Conservation (phyloP, 2,888 invertebrate species). For the Ethmia dodecea region DNA sequence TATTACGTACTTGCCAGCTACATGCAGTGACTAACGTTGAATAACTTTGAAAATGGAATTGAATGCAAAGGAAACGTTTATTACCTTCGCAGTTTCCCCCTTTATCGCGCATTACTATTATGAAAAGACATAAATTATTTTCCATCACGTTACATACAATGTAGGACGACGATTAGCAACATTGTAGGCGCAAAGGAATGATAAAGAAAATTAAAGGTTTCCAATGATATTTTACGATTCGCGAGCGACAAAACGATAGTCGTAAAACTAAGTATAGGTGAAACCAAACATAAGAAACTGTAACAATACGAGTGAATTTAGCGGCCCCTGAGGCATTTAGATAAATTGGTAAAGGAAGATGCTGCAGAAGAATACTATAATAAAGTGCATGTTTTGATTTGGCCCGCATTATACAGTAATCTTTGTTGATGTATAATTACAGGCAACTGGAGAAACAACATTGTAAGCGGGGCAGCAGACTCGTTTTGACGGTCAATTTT, state of each 20-base stretch:
- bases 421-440: constrained; percentile 34
- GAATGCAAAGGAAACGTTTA: constrained; percentile 17
- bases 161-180: constrained; percentile 54
- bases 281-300: constrained; percentile 23
- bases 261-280: constrained; percentile 58
- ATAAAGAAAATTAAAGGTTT: constrained; percentile 72
- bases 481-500: constrained; percentile 50
- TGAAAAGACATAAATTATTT: constrained; percentile 30
- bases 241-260: constrained; percentile 62
- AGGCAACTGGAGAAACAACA: constrained; percentile 32
- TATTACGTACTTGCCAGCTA: background rate
- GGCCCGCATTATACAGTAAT: constrained; percentile 17
- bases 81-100: constrained; percentile 15
- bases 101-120: constrained; percentile 20
- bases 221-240: constrained; percentile 68
- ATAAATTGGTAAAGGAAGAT: constrained; percentile 4
- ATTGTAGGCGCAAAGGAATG: constrained; percentile 59
- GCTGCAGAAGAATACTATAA: constrained; percentile 8
- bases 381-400: constrained; percentile 25
- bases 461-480: constrained; percentile 38
- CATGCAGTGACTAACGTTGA: constrained; percentile 5
- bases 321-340: constrained; percentile 1
- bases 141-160: constrained; percentile 33
- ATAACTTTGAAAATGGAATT: constrained; percentile 13
- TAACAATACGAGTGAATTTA: constrained; percentile 3